Base-by-base conservation (phyloP, 2,797 vertebrate genomes). In the Sebastes minor region DNA sequence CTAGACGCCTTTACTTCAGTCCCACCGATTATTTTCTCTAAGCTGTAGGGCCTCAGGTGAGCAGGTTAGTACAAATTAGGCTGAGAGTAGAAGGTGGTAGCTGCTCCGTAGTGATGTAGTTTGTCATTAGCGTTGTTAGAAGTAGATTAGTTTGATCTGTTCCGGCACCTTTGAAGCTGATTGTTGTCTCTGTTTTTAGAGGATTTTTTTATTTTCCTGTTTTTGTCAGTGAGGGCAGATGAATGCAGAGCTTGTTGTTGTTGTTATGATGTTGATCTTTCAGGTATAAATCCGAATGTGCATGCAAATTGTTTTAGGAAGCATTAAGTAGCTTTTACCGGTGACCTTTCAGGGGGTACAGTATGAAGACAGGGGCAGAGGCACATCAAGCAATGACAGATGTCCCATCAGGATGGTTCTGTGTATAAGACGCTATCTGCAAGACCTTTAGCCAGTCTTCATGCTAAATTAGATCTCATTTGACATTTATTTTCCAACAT, bases 11-110 rank as follows among this genome's bases (percentile, higher is more conserved):
- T 90, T 98, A 97, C 95, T 94, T 92, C 95, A 98, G 96, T 87
- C 92, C 97, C 92, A 96, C 96, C 10, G 97, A 98, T 94, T 98
- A 98, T 91, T 92, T 98, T 93, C 96, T 97, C n/a, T 98, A 96
- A 93, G 86, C 76, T 76, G 20, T 80, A 63, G 87, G 83, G 78
- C 65, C 83, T 75, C 78, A 90, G 89, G 85, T 82, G 88, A 86
- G 85, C 94, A 94, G 94, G 90, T 95, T 93, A 94, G 95, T 95
- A 91, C 77, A 74, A 13, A 66, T 42, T 63, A 77, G 69, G 61
- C 12, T n/a, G 35, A 69, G 35, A 63, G 63, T 74, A 88, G 75
- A 67, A 71, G 71, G 28, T 74, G 68, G 76, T 81, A 89, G 83
- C 70, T 30, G 66, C n/a, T 67, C 27, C 22, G 14, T 85, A 76